These are phyloP conservation scores for Teleiodes luculella DNA, from an alignment of 2,888 invertebrate genomes.

Conservation along the genomic window DNA sequence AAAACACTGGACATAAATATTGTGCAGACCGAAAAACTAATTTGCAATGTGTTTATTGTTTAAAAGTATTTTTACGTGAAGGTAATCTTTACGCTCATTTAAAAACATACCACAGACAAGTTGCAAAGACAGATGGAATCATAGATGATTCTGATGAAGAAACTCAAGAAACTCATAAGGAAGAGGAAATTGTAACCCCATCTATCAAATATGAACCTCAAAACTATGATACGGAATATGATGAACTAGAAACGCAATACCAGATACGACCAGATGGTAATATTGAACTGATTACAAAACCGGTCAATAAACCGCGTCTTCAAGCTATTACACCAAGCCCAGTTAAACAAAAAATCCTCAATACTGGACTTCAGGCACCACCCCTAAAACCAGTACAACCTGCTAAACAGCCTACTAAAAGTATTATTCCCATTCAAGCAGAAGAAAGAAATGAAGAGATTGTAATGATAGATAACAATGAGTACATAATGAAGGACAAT, in stretches of 20 bases:
- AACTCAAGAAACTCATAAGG: constrained; percentile 20
- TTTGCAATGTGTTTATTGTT: constrained; percentile 85
- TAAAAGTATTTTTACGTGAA: constrained; percentile 83
- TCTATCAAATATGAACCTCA: constrained; percentile 55
- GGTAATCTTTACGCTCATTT: constrained; percentile 85
- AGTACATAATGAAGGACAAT: constrained; percentile 73
- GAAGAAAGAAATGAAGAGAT: constrained; percentile 42
- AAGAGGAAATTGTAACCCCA: constrained; percentile 20
- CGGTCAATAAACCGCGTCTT: constrained; percentile 22
- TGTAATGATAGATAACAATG: constrained; percentile 79
- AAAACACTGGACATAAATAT: constrained; percentile 77
- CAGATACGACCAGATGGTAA: constrained; percentile 62
- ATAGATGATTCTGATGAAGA: constrained; percentile 79
- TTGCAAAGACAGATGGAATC: constrained; percentile 82
- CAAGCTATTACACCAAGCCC: constrained; percentile 23
- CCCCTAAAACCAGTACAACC: constrained; percentile 34
- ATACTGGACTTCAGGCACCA: constrained; percentile 46
- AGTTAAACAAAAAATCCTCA: constrained; percentile 62
- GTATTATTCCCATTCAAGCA: constrained; percentile 25
- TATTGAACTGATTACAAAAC: constrained; percentile 68
- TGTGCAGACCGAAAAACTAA: constrained; percentile 61
- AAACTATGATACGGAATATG: constrained; percentile 46
- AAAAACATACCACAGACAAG: constrained; percentile 81
- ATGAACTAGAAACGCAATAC: constrained; percentile 51
- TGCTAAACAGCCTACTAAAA: constrained; percentile 29